These are phyloP conservation scores for Volucella inanis DNA, from an alignment of 2,888 invertebrate genomes.

Conservation along the genomic window DNA sequence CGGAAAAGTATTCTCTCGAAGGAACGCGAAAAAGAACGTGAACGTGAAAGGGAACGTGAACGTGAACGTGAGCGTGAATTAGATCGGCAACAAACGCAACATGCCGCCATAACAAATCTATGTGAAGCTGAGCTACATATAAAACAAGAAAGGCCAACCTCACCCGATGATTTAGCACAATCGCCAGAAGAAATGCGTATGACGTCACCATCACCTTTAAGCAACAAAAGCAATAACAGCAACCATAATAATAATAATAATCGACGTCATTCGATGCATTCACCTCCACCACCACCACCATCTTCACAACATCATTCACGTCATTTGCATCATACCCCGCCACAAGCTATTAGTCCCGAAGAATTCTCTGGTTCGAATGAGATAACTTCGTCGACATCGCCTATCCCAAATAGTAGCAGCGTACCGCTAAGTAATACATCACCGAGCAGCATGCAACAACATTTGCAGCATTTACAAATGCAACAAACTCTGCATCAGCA, in stretches of 20 bases:
- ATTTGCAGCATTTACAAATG: slow-evolving; percentile 72
- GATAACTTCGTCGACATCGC: slow-evolving; percentile 87
- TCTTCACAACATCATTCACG: slow-evolving; percentile 63
- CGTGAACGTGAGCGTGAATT: slow-evolving; percentile 76
- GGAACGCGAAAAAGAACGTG: slow-evolving; percentile 80
- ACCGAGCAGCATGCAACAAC: slow-evolving; percentile 73
- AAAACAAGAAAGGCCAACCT: slow-evolving; percentile 82
- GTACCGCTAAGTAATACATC: slow-evolving; percentile 63
- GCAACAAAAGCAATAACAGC: slow-evolving; percentile 70
- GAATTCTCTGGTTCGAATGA: slow-evolving; percentile 86
- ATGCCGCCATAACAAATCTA: slow-evolving; percentile 74
- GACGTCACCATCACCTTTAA: slow-evolving; percentile 68
- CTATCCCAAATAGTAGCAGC: slow-evolving; percentile 80
- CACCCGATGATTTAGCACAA: slow-evolving; percentile 77
- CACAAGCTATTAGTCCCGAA: slow-evolving; percentile 79
- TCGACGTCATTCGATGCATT: slow-evolving; percentile 77
- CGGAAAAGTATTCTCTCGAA: slow-evolving; percentile 81
- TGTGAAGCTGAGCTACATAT: slow-evolving; percentile 80
- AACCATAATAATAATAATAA: slow-evolving; percentile 50
- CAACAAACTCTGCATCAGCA: slow-evolving; percentile 70
- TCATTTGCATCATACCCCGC: slow-evolving; percentile 74
- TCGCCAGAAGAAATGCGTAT: slow-evolving; percentile 75
- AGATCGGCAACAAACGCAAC: slow-evolving; percentile 76
- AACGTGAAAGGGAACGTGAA: slow-evolving; percentile 75
- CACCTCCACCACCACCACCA: slow-evolving; percentile 70